A percentile compares a stretch with the other conserved stretches of the same genome.
phyloP scores from a whole-genome alignment of 2,888 invertebrate species.

The Gortyna flavago region DNA sequence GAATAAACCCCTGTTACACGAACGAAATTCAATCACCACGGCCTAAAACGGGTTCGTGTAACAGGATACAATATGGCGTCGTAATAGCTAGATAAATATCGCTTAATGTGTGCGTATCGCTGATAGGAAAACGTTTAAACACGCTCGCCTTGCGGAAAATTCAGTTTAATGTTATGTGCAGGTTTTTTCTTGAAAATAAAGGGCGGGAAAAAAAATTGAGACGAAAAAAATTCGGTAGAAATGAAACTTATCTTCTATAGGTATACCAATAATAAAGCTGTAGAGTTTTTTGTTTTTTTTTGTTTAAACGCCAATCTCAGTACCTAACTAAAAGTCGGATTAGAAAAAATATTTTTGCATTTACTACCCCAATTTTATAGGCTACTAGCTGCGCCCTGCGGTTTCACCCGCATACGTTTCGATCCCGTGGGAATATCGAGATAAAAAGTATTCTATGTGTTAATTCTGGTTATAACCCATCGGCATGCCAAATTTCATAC shows the following conservation, averaged over 20 bases:
- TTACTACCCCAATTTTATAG: too few relatives aligned
- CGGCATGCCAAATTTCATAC: too few relatives aligned
- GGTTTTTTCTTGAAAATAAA: slow-evolving; percentile 32
- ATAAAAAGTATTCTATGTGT: too few relatives aligned
- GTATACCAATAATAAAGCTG: too few relatives aligned
- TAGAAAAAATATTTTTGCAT: too few relatives aligned
- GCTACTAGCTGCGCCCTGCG: too few relatives aligned
- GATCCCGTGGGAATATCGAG: too few relatives aligned
- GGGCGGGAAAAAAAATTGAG: background rate
- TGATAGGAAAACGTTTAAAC: slow-evolving; percentile 50
- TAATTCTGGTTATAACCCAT: too few relatives aligned
- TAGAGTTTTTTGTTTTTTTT: too few relatives aligned
- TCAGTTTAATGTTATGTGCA: slow-evolving; percentile 42
- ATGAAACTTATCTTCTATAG: background rate
- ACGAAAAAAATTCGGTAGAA: background rate
- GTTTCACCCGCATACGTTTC: too few relatives aligned
- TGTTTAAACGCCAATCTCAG: too few relatives aligned
- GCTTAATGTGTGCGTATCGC: slow-evolving; percentile 47
- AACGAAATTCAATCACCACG: slow-evolving; percentile 48
- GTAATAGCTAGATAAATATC: slow-evolving; percentile 56
- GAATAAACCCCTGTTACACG: slow-evolving; percentile 19
- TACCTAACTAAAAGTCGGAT: too few relatives aligned
- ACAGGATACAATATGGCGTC: slow-evolving; percentile 47
- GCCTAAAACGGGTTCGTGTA: slow-evolving; percentile 30
- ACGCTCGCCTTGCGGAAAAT: slow-evolving; percentile 35